phyloP scores from a whole-genome alignment of 1,140 invertebrate genomes.

The Thaumetopoea pityocampa region DNA sequence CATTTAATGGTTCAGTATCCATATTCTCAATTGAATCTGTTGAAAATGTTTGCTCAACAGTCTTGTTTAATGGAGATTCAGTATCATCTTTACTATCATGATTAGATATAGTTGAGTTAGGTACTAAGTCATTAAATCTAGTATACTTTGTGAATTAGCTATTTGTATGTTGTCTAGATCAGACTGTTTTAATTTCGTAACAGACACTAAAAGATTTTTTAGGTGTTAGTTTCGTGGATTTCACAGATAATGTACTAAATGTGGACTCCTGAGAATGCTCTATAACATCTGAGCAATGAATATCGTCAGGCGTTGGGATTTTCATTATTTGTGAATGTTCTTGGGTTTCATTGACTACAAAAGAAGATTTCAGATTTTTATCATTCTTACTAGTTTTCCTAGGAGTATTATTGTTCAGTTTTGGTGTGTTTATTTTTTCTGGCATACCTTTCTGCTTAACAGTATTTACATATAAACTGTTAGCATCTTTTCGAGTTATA shows the following conservation, averaged over 20 bases:
- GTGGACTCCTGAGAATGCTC: constrained; percentile 73
- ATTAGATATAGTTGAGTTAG: constrained; percentile 9
- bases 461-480: constrained; percentile 19
- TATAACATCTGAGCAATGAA: constrained; percentile 56
- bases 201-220: constrained; percentile 34
- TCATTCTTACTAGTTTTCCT: too few species aligned
- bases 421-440: constrained; percentile 38
- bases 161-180: neutral
- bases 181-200: constrained; percentile 22
- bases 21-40: constrained; percentile 51
- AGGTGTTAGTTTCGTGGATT: constrained; percentile 35
- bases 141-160: constrained; percentile 7
- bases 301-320: constrained; percentile 19
- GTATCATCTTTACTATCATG: constrained; percentile 41
- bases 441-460: constrained; percentile 32
- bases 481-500: constrained; percentile 40
- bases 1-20: constrained; percentile 43
- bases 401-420: too few species aligned
- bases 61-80: constrained; percentile 47
- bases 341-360: constrained; percentile 4
- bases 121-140: neutral
- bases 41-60: constrained; percentile 25
- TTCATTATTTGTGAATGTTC: constrained; percentile 10
- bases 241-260: constrained; percentile 49
- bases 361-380: constrained; percentile 24